Evolutionary conservation across 2,888 invertebrate species (phyloP), one percentile per base, ranked within the genome.

Genomic region (Pecten maximus): DNA sequence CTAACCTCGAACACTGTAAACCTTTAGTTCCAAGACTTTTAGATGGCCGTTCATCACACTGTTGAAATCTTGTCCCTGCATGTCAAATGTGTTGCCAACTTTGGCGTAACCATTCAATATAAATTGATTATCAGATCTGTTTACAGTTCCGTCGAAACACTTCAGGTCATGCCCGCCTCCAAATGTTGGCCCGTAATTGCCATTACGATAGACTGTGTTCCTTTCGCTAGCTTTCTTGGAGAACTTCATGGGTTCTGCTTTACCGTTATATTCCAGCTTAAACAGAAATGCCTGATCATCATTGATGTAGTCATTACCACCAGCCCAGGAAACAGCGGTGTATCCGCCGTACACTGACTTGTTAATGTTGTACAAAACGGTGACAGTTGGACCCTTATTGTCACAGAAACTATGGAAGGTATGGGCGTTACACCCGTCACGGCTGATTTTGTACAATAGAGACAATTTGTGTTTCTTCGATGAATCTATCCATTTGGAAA

Each of bases 371-470:
- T 93, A 94, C 15, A 93, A n/a, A 0, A 94, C 92, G 0, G 93
- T 92, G 0, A 94, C 92, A 6, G 93, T 94, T 0, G 94, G 92
- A 0, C 94, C 94, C 90, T 94, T 90, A 60, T 93, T 92, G 92
- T 94, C 91, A 89, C 94, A 94, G 74, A 90, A 90, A 87, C 91
- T 87, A 54, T 94, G 94, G 88, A 94, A 94, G 15, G 91, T 90
- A n/a, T 88, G 39, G 16, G 93, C 90, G 10, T 74, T 60, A 87
- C 93, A 92, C 0, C 94, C 94, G 54, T 94, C 93, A 40, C 91
- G 74, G 15, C 91, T 91, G 54, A 92, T 92, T 40, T 91, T 92
- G 90, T 93, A 94, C 40, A 94, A 50, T 87, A 94, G 90, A 0
- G 88, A 54, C 48, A 93, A 93, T 12, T 86, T 48, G 40, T 87